phyloP scores from a whole-genome alignment of 2,888 invertebrate species.

The Synergus itoensis region DNA sequence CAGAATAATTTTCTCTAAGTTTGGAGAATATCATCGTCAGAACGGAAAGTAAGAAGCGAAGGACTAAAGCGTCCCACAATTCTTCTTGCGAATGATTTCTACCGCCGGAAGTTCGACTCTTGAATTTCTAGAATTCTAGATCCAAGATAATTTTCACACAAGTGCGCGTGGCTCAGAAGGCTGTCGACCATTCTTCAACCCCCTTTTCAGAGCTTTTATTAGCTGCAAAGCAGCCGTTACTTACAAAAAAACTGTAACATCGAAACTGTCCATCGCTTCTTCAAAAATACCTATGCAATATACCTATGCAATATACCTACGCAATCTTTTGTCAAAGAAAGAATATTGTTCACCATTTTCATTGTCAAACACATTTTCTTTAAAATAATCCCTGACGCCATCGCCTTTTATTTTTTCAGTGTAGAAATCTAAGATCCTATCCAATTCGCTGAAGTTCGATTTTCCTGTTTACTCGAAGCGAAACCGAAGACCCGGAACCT shows the following conservation, averaged over 20 bases:
- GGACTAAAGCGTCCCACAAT: not conserved
- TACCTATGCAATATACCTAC: not conserved
- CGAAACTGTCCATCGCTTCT: not conserved
- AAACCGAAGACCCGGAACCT: constrained; percentile 38
- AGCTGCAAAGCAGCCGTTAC: not conserved
- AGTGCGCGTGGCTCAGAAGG: constrained; percentile 27
- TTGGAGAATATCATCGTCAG: constrained; percentile 53
- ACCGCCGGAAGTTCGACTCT: constrained; percentile 27
- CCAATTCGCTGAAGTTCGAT: constrained; percentile 47
- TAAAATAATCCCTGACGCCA: not conserved
- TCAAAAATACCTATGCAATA: not conserved
- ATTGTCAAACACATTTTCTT: not conserved
- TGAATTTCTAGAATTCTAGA: constrained; percentile 14
- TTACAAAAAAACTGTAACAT: too few relatives aligned
- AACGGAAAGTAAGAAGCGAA: constrained; percentile 28
- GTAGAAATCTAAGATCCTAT: constrained; percentile 46
- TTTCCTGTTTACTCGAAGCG: constrained; percentile 45
- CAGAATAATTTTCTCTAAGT: constrained; percentile 65
- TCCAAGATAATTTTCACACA: constrained; percentile 30
- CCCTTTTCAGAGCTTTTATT: not conserved
- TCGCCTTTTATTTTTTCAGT: not conserved
- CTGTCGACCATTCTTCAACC: not conserved
- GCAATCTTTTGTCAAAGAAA: too few relatives aligned
- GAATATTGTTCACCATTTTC: not conserved
- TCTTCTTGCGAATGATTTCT: constrained; percentile 15